phyloP scores from a whole-genome alignment of 2,888 invertebrate genomes.

The Epiblema foenella region DNA sequence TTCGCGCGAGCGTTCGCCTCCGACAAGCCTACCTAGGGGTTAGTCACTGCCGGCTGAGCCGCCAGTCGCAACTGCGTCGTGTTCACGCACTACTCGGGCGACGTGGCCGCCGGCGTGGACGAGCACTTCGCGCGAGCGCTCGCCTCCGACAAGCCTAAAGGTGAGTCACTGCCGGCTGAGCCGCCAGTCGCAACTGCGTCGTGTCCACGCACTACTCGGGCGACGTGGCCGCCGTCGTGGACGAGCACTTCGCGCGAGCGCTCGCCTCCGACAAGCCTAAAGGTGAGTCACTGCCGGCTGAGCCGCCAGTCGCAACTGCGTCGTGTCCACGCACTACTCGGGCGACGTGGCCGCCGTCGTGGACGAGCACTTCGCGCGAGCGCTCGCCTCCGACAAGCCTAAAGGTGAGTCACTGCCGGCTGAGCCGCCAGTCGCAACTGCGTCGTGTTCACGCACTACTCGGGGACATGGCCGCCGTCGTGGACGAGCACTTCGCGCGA shows the following conservation, averaged over 20 bases:
- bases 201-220: slow-evolving; percentile 98
- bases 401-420: too few species aligned
- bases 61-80: too few species aligned
- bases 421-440: slow-evolving; percentile 97
- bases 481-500: slow-evolving; percentile 97
- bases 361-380: too few species aligned
- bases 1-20: slow-evolving; percentile 93
- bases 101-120: too few species aligned
- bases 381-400: too few species aligned
- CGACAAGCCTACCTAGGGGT: slow-evolving; percentile 89
- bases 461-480: slow-evolving; percentile 97
- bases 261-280: slow-evolving; percentile 89
- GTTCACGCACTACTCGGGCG: too few species aligned
- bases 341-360: too few species aligned
- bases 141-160: too few species aligned
- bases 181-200: slow-evolving; percentile 97
- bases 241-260: slow-evolving; percentile 97
- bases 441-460: slow-evolving; percentile 97
- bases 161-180: too few species aligned
- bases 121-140: too few species aligned
- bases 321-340: too few species aligned
- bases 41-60: slow-evolving; percentile 46
- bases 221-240: slow-evolving; percentile 96
- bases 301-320: neutral
- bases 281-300: slow-evolving; percentile 68